These are phyloP conservation scores for Nixonia krombeini DNA, from an alignment of 1,140 invertebrate species.

Conservation along the genomic window DNA sequence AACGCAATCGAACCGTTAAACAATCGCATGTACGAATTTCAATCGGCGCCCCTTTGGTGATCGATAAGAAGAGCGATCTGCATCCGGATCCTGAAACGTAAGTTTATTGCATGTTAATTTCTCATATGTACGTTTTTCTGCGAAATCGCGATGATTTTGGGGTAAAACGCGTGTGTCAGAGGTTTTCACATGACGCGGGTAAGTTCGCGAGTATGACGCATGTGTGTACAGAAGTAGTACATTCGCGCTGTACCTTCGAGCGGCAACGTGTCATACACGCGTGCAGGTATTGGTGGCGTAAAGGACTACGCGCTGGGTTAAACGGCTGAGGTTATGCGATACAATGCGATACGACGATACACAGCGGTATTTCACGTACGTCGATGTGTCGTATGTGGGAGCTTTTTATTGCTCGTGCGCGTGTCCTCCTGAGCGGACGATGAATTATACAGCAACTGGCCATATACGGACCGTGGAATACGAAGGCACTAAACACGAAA, in stretches of 20 bases:
- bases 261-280: neutral
- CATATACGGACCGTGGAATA: conserved; percentile 42
- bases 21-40: too few relatives aligned
- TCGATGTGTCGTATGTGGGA: conserved; percentile 4
- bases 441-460: conserved; percentile 52
- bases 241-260: neutral
- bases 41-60: too few relatives aligned
- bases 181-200: neutral
- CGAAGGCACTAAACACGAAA: conserved; percentile 38
- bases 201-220: neutral
- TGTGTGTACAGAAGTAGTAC: neutral
- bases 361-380: conserved; percentile 5
- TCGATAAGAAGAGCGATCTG: too few relatives aligned
- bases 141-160: too few relatives aligned
- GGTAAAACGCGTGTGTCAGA: too few relatives aligned
- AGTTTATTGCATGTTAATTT: too few relatives aligned
- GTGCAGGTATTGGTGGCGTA: neutral
- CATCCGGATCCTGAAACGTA: too few relatives aligned
- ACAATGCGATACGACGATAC: neutral
- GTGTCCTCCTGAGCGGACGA: conserved; percentile 25
- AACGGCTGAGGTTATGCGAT: neutral
- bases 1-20: too few relatives aligned
- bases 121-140: too few relatives aligned
- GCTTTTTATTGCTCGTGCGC: conserved; percentile 7
- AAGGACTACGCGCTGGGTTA: neutral